Base-by-base conservation (phyloP, 2,113 vertebrate species). In the Gallinago undulata region DNA sequence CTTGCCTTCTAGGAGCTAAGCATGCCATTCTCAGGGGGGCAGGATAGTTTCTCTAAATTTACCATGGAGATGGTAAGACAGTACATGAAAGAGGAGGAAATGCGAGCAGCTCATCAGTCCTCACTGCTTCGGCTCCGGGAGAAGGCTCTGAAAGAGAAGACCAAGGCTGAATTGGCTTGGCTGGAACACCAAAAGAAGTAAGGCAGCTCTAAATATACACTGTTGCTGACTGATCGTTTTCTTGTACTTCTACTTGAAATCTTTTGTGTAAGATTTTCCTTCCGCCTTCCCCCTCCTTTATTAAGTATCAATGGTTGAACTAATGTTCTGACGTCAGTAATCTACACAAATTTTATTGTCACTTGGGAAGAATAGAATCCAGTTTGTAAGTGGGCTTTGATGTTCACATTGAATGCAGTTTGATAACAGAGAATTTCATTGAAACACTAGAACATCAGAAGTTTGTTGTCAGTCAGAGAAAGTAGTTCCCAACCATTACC, bases 61-160 rank as follows among this genome's bases (percentile, higher is more conserved):
- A 99, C 99, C 16, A 99, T 99, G 99, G 99, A 99, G 94, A 99
- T 99, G 99, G 99, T 99, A 28, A 98, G 99, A 13, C 99, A 99
- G 91, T 99, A 99, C 92, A 99, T 99, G 99, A 99, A 99, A 68
- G 99, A 99, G 70, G 99, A 99, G 88, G 99, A 99, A 87, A 98
- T 99, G 84, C 97, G 99, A 39, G 98, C 99, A 25, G 99, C 99
- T 94, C 99, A 99, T 95, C 99, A 99, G 92, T 99, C 98, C 87
- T 99, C 99, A 2, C 97, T 99, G 27, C 98, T 99, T 79, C 98
- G 98, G 39, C 99, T 99, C 30, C 98, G 99, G 10, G 99, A 99
- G 95, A 99, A 99, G 94, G 99, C 99, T n/a, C 97, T 99, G 64
- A 99, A 99, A 89, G 99, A 99, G 94, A 99, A 99, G 95, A 99